Evolutionary conservation across 30 jellyfish, hydroid and myxozoan species (phyloP), one percentile per base, ranked within the genome.

Genomic region (Catostylus mosaicus): DNA sequence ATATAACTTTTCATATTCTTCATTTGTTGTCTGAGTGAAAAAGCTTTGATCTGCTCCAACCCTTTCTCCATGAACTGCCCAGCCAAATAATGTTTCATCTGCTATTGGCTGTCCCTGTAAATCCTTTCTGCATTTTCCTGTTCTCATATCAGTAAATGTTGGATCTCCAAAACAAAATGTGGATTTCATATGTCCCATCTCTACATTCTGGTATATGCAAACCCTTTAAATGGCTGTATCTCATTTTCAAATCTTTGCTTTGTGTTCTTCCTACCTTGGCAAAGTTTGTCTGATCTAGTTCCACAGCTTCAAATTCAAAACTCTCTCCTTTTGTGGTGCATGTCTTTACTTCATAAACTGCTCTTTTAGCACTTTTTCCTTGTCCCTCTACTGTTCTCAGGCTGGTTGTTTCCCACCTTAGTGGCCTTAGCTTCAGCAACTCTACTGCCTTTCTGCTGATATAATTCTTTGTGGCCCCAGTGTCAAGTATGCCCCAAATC

Each of bases 21-120:
- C 69, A 47, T 30, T 62, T 22, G 83, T 78, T 2, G 89, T 63
- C 35, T 66, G 85, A 7, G 91, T 80, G 69, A 60, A 78, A 64
- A 26, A 78, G 45, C 51, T 64, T n/a, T 8, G 74, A 19, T 80
- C 75, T 16, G 20, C 30, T n/a, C 46, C 33, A 3, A 35, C 37
- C 20, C 59, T 32, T 30, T 63, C 83, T 4, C 85, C 91, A 67
- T 80, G 91, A 9, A 80, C 84, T 37, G 91, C 35, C 91, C 91
- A 67, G 26, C 91, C 91, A 45, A 67, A 50, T 20, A 80, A 20
- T 24, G 91, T 67, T 66, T 80, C 85, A 46, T 80, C 91, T 4
- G 75, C 91, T 5, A 78, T 78, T 19, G 70, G 67, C 51, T 78
- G 57, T 14, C 89, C 89, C 20, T 5, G 32, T 26, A 1, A 9